phyloP scores from a whole-genome alignment of 2,113 vertebrate species.

The Taxidea taxus region DNA sequence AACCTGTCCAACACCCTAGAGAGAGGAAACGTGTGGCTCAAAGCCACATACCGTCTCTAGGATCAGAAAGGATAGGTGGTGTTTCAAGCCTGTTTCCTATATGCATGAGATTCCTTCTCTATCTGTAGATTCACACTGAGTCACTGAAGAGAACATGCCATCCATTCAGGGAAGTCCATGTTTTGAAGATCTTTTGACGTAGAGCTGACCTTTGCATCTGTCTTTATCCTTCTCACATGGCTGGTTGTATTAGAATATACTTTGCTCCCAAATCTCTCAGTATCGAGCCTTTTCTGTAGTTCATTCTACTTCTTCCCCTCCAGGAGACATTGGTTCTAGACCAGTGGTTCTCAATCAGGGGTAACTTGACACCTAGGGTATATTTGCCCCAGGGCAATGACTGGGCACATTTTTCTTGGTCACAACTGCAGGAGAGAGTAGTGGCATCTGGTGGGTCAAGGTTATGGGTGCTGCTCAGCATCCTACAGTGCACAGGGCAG shows the following conservation, averaged over 20 bases:
- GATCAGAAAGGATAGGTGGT: background rate
- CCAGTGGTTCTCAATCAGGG: background rate
- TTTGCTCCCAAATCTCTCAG: background rate
- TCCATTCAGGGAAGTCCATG: background rate
- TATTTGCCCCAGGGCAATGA: background rate
- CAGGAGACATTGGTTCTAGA: background rate
- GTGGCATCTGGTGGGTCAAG: background rate
- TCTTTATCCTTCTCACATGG: background rate
- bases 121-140: background rate
- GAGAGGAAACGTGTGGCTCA: background rate
- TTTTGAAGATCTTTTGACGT: background rate
- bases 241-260: background rate
- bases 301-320: background rate
- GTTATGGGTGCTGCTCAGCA: background rate
- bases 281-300: background rate
- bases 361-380: background rate
- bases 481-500: rapidly evolving
- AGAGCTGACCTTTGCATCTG: background rate
- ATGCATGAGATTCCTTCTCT: background rate
- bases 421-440: background rate
- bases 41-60: background rate
- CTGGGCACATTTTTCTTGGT: background rate
- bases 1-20: background rate
- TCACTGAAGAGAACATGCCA: background rate
- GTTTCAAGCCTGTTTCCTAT: background rate